These are phyloP conservation scores for Agrochola litura DNA, from an alignment of 2,888 invertebrate species.

Conservation along the genomic window DNA sequence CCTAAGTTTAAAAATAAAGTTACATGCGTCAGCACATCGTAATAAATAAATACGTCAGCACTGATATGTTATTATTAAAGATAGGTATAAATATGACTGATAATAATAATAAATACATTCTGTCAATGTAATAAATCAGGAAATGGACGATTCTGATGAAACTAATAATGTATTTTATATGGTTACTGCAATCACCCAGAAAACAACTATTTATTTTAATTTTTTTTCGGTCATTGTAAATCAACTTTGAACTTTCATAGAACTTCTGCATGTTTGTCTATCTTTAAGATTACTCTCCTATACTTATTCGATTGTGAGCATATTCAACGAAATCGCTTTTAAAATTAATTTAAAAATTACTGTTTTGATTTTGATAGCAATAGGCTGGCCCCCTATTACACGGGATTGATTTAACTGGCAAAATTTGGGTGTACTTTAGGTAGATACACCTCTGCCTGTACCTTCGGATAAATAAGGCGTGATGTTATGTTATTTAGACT, in stretches of 20 bases:
- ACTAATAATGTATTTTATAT: constrained; percentile 1
- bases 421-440: too few species aligned
- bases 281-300: background rate
- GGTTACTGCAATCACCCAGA: background rate
- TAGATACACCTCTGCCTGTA: too few species aligned
- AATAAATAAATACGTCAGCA: constrained; percentile 37
- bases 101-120: constrained; percentile 28
- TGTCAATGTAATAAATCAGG: constrained; percentile 26
- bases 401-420: too few species aligned
- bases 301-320: background rate
- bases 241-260: background rate
- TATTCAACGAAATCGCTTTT: background rate
- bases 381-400: too few species aligned
- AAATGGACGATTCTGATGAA: constrained; percentile 22
- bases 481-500: background rate
- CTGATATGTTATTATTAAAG: constrained; percentile 31
- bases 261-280: background rate
- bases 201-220: background rate
- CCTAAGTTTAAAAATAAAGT: constrained; percentile 33
- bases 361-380: background rate
- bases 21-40: constrained; percentile 29
- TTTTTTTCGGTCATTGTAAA: background rate
- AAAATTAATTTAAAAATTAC: background rate
- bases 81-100: background rate
- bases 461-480: too few species aligned